Base-by-base conservation (phyloP, 1,140 invertebrate species). In the Drosophila nebulosa region DNA sequence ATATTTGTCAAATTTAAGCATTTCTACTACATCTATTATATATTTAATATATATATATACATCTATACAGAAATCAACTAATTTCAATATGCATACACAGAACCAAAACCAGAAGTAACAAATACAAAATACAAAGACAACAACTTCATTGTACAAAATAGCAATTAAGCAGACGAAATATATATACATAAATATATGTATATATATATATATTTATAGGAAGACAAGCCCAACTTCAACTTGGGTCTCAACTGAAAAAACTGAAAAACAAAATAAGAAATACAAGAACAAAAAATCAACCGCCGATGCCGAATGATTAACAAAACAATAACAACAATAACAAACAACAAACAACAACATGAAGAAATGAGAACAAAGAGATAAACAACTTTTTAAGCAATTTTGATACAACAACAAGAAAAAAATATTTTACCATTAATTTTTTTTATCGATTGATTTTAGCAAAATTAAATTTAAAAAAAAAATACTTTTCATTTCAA, bases 91-190 rank as follows among this genome's bases (percentile, higher is more conserved):
- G 16, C 39, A 46, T 46, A 57, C 69, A 56, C 62, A 36, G 16
- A 66, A 57, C 59, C 30, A 53, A 63, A 64, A 50, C 60, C 63
- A 64, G 79, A 83, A 78, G 64, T 75, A 83, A 83, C 58, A 81
- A 85, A 85, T 12, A 32, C 81, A 85, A 86, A 74, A 78, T 81
- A 85, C 81, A 80, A 85, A 78, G 81, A 85, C 81, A 80, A 85
- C 81, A 85, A 85, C 81, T 81, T 73, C 79, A 85, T 86, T 85
- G 81, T 85, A 85, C 81, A 85, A 85, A 85, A 85, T 85, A 85
- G 81, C 6, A 61, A 46, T 39, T 85, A 85, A 85, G 81, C 81
- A 86, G 67, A 86, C 69, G 55, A 70, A 22, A 32, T 60, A n/a
- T n/a, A n/a, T n/a, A n/a, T n/a, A n/a, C n/a, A n/a, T n/a, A n/a